Base-by-base conservation (phyloP, 2,888 invertebrate species). In the Leucophenga montana region DNA sequence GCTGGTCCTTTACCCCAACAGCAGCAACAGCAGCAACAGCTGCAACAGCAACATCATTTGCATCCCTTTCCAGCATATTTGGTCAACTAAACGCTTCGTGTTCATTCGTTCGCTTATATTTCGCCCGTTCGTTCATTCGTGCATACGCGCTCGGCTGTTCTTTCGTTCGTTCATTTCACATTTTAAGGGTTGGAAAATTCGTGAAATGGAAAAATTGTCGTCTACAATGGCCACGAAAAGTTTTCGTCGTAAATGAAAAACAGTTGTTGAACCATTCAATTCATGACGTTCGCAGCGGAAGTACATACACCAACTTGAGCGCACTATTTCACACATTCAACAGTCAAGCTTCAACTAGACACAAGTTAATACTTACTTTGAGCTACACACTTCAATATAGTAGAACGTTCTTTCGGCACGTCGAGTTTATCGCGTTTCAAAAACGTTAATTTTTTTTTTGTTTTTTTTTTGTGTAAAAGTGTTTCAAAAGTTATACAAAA, bases 161-260 rank as follows among this genome's bases (percentile, higher is more conserved):
- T 39, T 39, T 39, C 39, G 11, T 39, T 11, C 39, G 8, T 39
- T 39, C 16, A 16, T 50, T 14, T 5, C 11, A 11, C 65, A 66
- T 71, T 69, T 76, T 76, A 78, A 79, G 84, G 85, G 85, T 85
- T 85, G 85, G 75, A 83, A 82, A 78, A 78, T 74, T 75, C 70
- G 70, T 74, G 73, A 67, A 14, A 39, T 66, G 62, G 71, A 68
- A 64, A 53, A 66, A 48, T 66, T 56, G 70, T 69, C 66, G 66
- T 53, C 14, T 69, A 27, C 61, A 57, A 68, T 71, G 75, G 72
- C 71, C 8, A 78, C 75, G 73, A 81, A 81, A 82, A 81, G 86
- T 85, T 86, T 86, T 86, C 86, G 79, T 86, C 82, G 78, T 86
- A 77, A 85, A 84, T 85, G 86, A 77, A 81, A 84, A 84, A 74